These are phyloP conservation scores for Yponomeuta evonymella DNA, from an alignment of 2,888 invertebrate genomes.

Conservation along the genomic window DNA sequence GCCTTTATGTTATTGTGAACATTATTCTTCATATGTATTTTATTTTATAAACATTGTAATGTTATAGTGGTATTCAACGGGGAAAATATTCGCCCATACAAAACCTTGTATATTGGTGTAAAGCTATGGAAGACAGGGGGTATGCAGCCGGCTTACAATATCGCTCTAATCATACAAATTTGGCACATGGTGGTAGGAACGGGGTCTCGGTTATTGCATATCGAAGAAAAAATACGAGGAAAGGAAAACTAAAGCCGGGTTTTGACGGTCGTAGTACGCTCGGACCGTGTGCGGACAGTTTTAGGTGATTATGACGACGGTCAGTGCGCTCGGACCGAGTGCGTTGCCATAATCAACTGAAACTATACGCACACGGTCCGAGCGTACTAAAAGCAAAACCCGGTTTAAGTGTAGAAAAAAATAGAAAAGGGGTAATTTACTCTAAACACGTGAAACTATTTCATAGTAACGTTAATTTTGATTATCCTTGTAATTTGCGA, in stretches of 20 bases:
- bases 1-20: constrained; percentile 66
- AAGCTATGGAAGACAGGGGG: constrained; percentile 68
- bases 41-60: constrained; percentile 56
- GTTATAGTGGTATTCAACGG: constrained; percentile 42
- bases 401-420: not conserved
- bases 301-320: too few relatives aligned
- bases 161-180: constrained; percentile 39
- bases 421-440: not conserved
- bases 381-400: too few relatives aligned
- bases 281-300: too few relatives aligned
- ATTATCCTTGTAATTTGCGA: not conserved
- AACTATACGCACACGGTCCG: too few relatives aligned
- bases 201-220: constrained; percentile 35
- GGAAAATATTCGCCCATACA: constrained; percentile 20
- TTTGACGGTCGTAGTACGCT: too few relatives aligned
- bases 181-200: constrained; percentile 68
- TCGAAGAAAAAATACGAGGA: not conserved
- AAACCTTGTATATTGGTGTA: constrained; percentile 28
- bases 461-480: not conserved
- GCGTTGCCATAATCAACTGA: too few relatives aligned
- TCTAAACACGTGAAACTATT: not conserved
- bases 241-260: not conserved
- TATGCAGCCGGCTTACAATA: constrained; percentile 36
- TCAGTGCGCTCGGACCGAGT: too few relatives aligned
- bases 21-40: constrained; percentile 51